phyloP scores from a whole-genome alignment of 2,797 vertebrate species.

The Diceros bicornis region DNA sequence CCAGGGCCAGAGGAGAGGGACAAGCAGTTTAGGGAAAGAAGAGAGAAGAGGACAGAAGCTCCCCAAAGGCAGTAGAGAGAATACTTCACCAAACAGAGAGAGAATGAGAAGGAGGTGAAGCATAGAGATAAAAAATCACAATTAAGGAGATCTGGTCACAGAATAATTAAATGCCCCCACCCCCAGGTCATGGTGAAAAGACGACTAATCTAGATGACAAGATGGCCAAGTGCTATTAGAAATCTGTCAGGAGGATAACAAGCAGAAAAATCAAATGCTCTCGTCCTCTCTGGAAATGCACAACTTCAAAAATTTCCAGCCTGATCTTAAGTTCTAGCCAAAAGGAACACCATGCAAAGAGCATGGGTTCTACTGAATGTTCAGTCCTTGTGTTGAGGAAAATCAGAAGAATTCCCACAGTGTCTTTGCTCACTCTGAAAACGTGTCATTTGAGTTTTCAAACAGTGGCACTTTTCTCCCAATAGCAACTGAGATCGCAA shows the following conservation, averaged over 20 bases:
- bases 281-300: constrained; percentile 5
- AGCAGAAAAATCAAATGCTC: neutral
- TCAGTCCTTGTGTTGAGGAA: neutral
- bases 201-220: neutral
- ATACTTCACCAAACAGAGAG: neutral
- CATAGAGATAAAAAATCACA: neutral
- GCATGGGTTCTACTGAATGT: neutral
- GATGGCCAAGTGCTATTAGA: neutral
- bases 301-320: neutral
- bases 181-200: neutral
- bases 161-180: neutral
- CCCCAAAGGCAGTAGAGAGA: no score
- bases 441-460: neutral
- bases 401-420: neutral
- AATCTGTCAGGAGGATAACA: neutral
- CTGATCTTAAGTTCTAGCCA: neutral
- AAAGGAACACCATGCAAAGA: neutral
- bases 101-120: neutral
- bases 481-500: constrained; percentile 11
- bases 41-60: neutral
- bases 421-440: constrained; percentile 25
- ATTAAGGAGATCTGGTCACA: neutral
- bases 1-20: neutral
- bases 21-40: neutral
- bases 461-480: neutral